Evolutionary conservation across 2,888 invertebrate genomes (phyloP), one percentile per base, ranked within the genome.

Genomic region (Drosophila rellima): DNA sequence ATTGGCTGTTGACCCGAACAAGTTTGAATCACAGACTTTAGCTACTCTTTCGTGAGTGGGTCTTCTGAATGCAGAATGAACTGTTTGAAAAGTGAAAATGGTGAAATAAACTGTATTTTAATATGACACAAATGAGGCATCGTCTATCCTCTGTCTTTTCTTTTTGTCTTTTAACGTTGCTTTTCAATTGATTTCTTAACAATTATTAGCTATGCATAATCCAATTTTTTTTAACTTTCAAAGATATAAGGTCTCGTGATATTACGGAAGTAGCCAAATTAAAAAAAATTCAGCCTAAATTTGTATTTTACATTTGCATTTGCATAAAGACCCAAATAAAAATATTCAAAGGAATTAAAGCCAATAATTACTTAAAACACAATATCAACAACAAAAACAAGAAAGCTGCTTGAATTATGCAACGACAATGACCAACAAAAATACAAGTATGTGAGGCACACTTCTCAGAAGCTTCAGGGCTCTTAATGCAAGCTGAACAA

Each of bases 371-470:
- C 52, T 50, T 70, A 59, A 76, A 66, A 50, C 65, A 67, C 62
- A 67, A 72, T 31, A 37, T 40, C 45, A 64, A 64, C 44, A 47
- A 48, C 18, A 39, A 33, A 33, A 54, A n/a, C 54, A 63, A 51
- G 63, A 56, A 62, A 45, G 23, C 33, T 35, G 29, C 48, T 45
- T 70, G 62, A 76, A 70, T 79, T 70, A 79, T 75, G 76, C 70
- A 79, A 76, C 45, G 54, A 59, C 50, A 72, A 62, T 61, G 56
- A 42, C n/a, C n/a, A 63, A 37, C 39, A 63, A 45, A 31, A 37
- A 29, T 20, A 15, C 20, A 35, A n/a, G 18, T 33, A 57, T 62
- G 60, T 56, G 70, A 45, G 45, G 42, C 50, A 67, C 40, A 62
- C 61, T 78, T 79, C 70, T 56, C 18, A 69, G 74, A 75, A 78